These are phyloP conservation scores for Leptodactylus fallax DNA, from an alignment of 2,797 vertebrate species.

Conservation along the genomic window DNA sequence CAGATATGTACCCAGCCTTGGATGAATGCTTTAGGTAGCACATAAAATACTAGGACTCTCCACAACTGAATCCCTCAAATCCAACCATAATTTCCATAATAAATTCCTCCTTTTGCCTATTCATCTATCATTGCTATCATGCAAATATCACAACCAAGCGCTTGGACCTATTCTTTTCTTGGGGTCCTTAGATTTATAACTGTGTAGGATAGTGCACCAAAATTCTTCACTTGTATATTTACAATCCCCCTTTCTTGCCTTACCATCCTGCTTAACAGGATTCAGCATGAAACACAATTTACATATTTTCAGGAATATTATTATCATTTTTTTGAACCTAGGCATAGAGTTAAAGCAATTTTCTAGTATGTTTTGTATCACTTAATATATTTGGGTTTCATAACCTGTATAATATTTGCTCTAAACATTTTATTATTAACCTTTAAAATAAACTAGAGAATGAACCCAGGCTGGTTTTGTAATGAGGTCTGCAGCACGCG, in stretches of 20 bases:
- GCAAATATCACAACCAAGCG: no score
- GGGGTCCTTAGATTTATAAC: no score
- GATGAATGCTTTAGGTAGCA: no score
- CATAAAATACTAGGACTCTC: no score
- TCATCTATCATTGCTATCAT: no score
- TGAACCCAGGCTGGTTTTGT: conserved; percentile 33
- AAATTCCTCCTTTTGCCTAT: no score
- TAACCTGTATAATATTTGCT: conserved; percentile 17
- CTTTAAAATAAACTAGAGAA: not conserved
- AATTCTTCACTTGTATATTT: not conserved
- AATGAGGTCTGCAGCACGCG: conserved; percentile 54
- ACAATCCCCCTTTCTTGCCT: not conserved
- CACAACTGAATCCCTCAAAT: no score
- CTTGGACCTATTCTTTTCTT: no score
- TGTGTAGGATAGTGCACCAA: no score
- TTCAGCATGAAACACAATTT: not conserved
- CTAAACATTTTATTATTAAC: conserved; percentile 51
- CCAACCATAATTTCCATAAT: no score
- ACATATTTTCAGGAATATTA: not conserved
- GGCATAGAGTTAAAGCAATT: not conserved
- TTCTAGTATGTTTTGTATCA: conserved; percentile 21
- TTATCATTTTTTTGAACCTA: not conserved
- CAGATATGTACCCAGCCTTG: no score
- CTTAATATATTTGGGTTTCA: conserved; percentile 27
- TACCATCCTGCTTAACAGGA: not conserved